Evolutionary conservation across 2,797 vertebrate species (phyloP).

Genomic region (Coreius guichenoti): DNA sequence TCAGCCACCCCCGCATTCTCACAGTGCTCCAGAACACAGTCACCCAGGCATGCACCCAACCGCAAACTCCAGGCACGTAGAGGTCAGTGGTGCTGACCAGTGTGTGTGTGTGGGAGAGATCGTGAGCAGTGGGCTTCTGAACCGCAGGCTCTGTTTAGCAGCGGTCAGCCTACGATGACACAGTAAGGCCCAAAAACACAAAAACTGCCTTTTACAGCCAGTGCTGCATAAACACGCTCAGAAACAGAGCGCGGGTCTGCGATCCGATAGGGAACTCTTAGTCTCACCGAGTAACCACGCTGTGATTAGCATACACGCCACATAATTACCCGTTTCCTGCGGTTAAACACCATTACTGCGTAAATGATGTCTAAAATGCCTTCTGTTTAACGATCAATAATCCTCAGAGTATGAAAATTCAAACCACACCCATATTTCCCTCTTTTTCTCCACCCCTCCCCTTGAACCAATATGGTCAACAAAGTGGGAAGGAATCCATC

Average conservation of each 20-base stretch:
- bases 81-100: conserved; percentile 52
- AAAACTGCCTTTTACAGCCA: conserved; percentile 50
- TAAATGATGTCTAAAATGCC: conserved; percentile 54
- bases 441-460: conserved; percentile 19
- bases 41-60: conserved; percentile 37
- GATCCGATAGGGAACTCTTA: conserved; percentile 28
- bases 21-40: conserved; percentile 35
- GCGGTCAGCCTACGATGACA: conserved; percentile 37
- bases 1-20: conserved; percentile 51
- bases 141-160: conserved; percentile 49
- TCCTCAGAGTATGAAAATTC: conserved; percentile 36
- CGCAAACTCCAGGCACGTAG: conserved; percentile 42
- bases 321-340: conserved; percentile 51
- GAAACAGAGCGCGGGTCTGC: not conserved
- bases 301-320: conserved; percentile 51
- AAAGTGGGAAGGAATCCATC: conserved; percentile 54
- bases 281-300: conserved; percentile 12
- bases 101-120: conserved; percentile 48
- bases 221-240: conserved; percentile 12
- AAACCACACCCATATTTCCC: conserved; percentile 44
- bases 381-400: conserved; percentile 54
- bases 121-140: conserved; percentile 48
- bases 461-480: conserved; percentile 39
- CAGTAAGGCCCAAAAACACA: conserved; percentile 29
- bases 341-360: conserved; percentile 56